Evolutionary conservation across 2,888 invertebrate species (phyloP).

Genomic region (Lypha dubia): DNA sequence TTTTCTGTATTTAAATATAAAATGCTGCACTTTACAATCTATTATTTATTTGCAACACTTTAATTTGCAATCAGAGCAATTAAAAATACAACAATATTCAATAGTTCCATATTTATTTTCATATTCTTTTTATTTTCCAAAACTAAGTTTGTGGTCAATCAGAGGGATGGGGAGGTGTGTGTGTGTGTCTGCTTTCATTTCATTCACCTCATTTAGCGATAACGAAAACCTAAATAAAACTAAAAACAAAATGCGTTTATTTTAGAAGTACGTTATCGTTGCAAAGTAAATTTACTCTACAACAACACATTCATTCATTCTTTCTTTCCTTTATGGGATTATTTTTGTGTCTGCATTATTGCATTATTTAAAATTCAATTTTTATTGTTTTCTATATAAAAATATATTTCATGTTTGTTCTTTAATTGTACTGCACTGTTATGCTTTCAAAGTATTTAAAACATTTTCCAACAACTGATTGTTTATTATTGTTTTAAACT

Average conservation of each 20-base stretch:
- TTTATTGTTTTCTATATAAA: slow-evolving; percentile 30
- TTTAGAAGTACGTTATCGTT: slow-evolving; percentile 20
- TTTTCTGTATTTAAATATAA: too few relatives aligned
- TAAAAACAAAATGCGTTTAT: slow-evolving; percentile 22
- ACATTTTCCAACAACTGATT: slow-evolving; percentile 59
- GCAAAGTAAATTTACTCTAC: slow-evolving; percentile 41
- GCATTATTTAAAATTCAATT: slow-evolving; percentile 47
- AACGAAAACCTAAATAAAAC: neutral
- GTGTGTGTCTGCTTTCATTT: neutral
- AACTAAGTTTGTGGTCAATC: neutral
- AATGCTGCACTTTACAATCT: too few relatives aligned
- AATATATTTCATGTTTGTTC: neutral
- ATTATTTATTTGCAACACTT: neutral
- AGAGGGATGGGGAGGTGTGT: neutral
- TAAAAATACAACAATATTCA: neutral
- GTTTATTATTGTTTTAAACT: slow-evolving; percentile 52
- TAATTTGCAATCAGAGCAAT: neutral
- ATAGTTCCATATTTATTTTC: neutral
- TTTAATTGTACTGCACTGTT: slow-evolving; percentile 53
- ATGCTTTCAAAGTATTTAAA: slow-evolving; percentile 49
- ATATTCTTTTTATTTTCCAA: neutral
- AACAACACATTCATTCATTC: too few relatives aligned
- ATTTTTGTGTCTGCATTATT: slow-evolving; percentile 39
- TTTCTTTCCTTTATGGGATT: slow-evolving; percentile 49
- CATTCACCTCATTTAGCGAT: slow-evolving; percentile 37